Base-by-base conservation (phyloP, 2,797 vertebrate species). In the Catharus ustulatus region DNA sequence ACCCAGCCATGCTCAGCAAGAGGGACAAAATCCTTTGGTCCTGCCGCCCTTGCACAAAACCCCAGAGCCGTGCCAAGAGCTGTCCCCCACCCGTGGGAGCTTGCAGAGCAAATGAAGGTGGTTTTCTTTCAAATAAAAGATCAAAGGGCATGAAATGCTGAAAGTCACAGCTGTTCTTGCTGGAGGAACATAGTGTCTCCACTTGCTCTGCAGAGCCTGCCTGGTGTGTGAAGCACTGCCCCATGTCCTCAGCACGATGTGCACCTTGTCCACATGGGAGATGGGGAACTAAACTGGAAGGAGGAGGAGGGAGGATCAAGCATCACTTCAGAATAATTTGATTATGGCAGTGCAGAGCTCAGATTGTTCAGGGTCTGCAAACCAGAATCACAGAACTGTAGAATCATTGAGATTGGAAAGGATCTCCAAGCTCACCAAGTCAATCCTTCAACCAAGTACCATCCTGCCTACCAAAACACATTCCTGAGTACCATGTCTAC, bases 51-150 rank as follows among this genome's bases (percentile, higher is more conserved):
- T 93, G 66, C 0, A 2, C 67, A 90, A 92, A 89, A 48, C 4
- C 16, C 15, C 42, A 15, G 45, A 3, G 1, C 64, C 16, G 72
- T 32, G 72, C n/a, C 4, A 19, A 49, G 5, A 89, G 57, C 1
- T n/a, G 59, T 66, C 66, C 62, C 57, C 49, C 8, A n/a, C 12
- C 61, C 0, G 4, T 4, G 34, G 78, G 63, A 87, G 84, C 63
- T 58, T 14, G 3, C 67, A 87, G n/a, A 79, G 78, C 61, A 93
- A 90, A 92, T 48, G 81, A 89, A 79, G 64, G 67, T 73, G 84
- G 13, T 77, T 87, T 83, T 74, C 68, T 83, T 92, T 73, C 59
- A 92, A 94, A 94, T 18, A 55, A 19, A 76, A 84, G 80, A 91
- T 84, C 59, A 91, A 93, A 94, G 80, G 42, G 57, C 38, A 81